A percentile compares a stretch with the other conserved stretches of the same genome.
Evolutionary conservation across 2,797 vertebrate genomes (phyloP).

Genomic region (Melanotaenia trifasciata): DNA sequence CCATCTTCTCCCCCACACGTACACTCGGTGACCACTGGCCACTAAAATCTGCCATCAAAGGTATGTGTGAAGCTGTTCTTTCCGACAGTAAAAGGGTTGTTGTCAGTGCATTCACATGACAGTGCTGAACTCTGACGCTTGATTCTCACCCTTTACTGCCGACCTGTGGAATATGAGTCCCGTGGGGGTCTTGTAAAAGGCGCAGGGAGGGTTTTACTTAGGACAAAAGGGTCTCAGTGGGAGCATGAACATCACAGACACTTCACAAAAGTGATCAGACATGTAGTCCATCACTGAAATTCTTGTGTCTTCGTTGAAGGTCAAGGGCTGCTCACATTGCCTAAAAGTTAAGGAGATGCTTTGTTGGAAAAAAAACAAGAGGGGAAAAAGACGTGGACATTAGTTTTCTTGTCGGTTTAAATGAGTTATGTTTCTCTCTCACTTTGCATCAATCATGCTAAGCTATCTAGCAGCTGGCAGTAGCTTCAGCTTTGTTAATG

Average conservation of each 20-base stretch:
- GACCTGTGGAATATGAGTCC: slow-evolving; percentile 49
- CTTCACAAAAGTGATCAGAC: slow-evolving; percentile 43
- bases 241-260: slow-evolving; percentile 45
- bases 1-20: slow-evolving; percentile 12
- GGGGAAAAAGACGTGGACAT: background rate
- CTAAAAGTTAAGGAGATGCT: background rate
- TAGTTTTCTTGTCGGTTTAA: background rate
- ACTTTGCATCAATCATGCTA: slow-evolving; percentile 4
- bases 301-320: slow-evolving; percentile 1
- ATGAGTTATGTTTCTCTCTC: slow-evolving; percentile 7
- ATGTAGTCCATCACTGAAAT: slow-evolving; percentile 23
- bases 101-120: slow-evolving; percentile 53
- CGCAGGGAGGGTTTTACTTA: slow-evolving; percentile 17
- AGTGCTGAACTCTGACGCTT: slow-evolving; percentile 41
- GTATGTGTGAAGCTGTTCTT: slow-evolving; percentile 51
- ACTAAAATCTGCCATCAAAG: slow-evolving; percentile 43
- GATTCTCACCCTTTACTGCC: slow-evolving; percentile 43
- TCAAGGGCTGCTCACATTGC: slow-evolving; percentile 6
- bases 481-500: background rate
- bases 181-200: slow-evolving; percentile 48
- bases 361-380: background rate
- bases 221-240: slow-evolving; percentile 28
- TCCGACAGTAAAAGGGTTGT: slow-evolving; percentile 52
- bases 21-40: slow-evolving; percentile 22
- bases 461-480: background rate